Conservation (phyloP, 2,113 vertebrate genomes). For the Tenebrosternarchus preto region DNA sequence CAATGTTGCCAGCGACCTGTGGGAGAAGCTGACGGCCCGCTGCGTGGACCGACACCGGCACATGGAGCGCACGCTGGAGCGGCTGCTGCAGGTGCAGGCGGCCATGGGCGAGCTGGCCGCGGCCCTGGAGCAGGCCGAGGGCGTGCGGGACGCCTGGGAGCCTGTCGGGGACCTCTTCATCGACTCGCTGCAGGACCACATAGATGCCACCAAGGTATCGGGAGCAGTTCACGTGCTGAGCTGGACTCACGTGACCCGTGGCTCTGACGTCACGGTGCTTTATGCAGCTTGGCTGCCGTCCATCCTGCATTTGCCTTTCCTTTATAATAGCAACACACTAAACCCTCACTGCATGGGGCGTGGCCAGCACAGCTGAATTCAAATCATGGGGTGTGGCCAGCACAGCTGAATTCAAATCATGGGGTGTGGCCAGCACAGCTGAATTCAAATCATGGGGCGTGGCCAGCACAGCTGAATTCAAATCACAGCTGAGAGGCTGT, state of each 20-base stretch:
- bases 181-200: slow-evolving; percentile 93
- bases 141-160: slow-evolving; percentile 88
- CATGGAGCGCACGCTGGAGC: slow-evolving; percentile 90
- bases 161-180: slow-evolving; percentile 97
- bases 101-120: slow-evolving; percentile 87
- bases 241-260: no score
- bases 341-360: not conserved
- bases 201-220: slow-evolving; percentile 92
- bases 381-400: no score
- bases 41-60: slow-evolving; percentile 94
- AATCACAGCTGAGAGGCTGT: no score
- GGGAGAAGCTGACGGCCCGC: slow-evolving; percentile 93
- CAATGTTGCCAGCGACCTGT: slow-evolving; percentile 91
- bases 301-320: not conserved
- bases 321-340: not conserved
- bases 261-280: no score
- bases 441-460: no score
- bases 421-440: no score
- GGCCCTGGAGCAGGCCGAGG: slow-evolving; percentile 88
- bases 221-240: no score
- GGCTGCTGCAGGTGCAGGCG: slow-evolving; percentile 88
- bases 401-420: no score
- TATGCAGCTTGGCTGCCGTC: not conserved
- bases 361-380: slow-evolving; percentile 2
- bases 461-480: no score